Base-by-base conservation (phyloP, 2,888 invertebrate genomes). In the Stramonita haemastoma region DNA sequence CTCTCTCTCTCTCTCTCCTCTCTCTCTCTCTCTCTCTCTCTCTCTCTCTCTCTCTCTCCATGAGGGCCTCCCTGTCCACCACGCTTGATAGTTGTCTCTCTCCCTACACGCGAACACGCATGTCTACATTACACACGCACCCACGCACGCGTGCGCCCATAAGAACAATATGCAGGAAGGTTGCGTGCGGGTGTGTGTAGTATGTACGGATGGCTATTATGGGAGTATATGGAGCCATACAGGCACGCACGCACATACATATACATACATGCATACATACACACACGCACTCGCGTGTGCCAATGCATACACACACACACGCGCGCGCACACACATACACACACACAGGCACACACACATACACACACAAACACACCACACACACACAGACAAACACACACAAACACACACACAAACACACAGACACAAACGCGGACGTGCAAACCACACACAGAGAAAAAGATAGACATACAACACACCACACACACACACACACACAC, bases 231-330 rank as follows among this genome's bases (percentile, higher is more conserved):
- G 26, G 2, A 66, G 17, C 2, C 13, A 66, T 79, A 79, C 79
- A 79, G 17, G 17, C 46, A 83, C 13, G 46, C 56, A 83, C 46
- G 46, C 83, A 83, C 83, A 83, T 26, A 83, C 83, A 83, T 26
- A 83, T 11, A 81, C 32, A 77, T 29, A 77, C 77, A 77, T 77
- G n/a, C 29, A 77, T 2, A 77, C 73, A 77, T 29, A 77, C 73
- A 29, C 73, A 77, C 73, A 29, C 73, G 26, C 73, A 13, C 66
- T 22, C 66, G 66, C 66, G 26, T 2, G 66, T 26, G 1, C 66
- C 2, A 2, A 29, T 29, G 29, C 73, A 73, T 26, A 73, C 73
- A 73, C n/a, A 77, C 73, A 77, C 73, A 15, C 73, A 77, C 73
- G 26, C n/a, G 26, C 32, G 6, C 32, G 13, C 79, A 34, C 13